A percentile compares a stretch with the other conserved stretches of the same genome.
These are phyloP conservation scores for Eleutherodactylus coqui DNA, from an alignment of 2,797 vertebrate species.

Conservation along the genomic window DNA sequence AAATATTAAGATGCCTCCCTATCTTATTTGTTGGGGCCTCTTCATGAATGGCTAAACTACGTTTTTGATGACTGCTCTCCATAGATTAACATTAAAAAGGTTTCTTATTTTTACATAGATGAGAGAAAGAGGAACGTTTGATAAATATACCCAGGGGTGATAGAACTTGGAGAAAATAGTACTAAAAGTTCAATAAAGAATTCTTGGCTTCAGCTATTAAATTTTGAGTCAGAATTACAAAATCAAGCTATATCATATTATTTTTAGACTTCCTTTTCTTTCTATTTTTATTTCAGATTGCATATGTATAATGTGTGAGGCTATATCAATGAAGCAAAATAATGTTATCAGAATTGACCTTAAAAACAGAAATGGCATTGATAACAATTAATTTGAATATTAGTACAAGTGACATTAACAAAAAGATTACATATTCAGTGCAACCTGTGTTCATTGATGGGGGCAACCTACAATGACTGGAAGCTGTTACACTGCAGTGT, in stretches of 20 bases:
- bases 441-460: not conserved
- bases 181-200: conserved; percentile 17
- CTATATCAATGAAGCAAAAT: not conserved
- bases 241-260: not conserved
- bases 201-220: not conserved
- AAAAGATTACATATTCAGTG: not conserved
- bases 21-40: conserved; percentile 22
- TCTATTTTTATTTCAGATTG: not conserved
- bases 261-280: not conserved
- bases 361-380: not conserved
- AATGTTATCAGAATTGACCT: not conserved
- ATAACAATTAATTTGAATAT: not conserved
- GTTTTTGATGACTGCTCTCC: conserved; percentile 43
- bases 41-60: conserved; percentile 38
- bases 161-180: conserved; percentile 31
- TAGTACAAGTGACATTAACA: not conserved
- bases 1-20: conserved; percentile 18
- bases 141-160: conserved; percentile 33
- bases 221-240: not conserved
- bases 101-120: conserved; percentile 31
- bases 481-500: too few species aligned
- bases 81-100: conserved; percentile 32
- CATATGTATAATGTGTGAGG: not conserved
- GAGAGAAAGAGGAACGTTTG: conserved; percentile 20
- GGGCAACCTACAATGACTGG: not conserved